Evolutionary conservation across 2,888 invertebrate species (phyloP), one percentile per base, ranked within the genome.

Genomic region (Apamea epomidion): DNA sequence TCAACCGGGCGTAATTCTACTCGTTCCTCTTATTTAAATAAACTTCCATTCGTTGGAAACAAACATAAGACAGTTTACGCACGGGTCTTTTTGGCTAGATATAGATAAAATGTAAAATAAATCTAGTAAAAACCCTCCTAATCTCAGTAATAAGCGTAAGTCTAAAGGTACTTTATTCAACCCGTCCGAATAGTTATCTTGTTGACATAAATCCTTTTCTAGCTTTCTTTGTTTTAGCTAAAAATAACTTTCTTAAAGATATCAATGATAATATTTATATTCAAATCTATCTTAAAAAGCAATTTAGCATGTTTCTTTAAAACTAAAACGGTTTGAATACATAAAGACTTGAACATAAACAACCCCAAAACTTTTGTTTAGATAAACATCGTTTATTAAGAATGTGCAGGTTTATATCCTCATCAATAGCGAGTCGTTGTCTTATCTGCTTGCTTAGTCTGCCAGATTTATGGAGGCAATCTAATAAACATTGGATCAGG

Each of bases 11-110:
- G 85, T 83, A 85, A 75, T 71, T 85, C 83, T 76, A 81, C 81
- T 87, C 80, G 81, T 79, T 80, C 81, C 80, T 74, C 76, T 84
- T 82, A 79, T 86, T 85, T 85, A 85, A 87, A 84, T 80, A 82
- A 85, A 81, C 60, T 82, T 48, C 78, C 75, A 80, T 87, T 80
- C 79, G 69, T 82, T 89, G 74, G 75, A 82, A 81, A 89, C 74
- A 82, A 78, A 83, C 70, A 73, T 69, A 80, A 78, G 65, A 69
- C 74, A 74, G 84, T 88, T 86, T 82, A 77, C 72, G 45, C 58
- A 70, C 65, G 42, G 51, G 14, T 48, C 60, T 42, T 74, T 84
- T 78, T 70, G 37, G 76, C 67, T 64, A 62, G 54, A 80, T 75
- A 83, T 77, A 82, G 80, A 82, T 80, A 75, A 83, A 29, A 83